Conservation (phyloP, 2,888 invertebrate species). For the Vanessa cardui region DNA sequence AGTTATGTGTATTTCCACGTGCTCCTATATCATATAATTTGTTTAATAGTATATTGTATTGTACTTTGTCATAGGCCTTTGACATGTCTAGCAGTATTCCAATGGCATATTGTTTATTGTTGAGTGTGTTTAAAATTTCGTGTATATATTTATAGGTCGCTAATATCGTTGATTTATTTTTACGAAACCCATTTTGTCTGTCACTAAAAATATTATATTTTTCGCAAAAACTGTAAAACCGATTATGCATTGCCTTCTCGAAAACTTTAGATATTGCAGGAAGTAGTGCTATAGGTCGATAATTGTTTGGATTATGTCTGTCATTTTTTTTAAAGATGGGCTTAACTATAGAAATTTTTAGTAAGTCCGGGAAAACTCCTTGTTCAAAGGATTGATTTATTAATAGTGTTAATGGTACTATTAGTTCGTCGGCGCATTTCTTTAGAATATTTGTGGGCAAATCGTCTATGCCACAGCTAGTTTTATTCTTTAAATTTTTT, state of each 20-base stretch:
- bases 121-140: conserved; percentile 1
- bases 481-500: conserved; percentile 1
- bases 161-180: conserved; percentile 4
- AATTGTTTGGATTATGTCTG: conserved; percentile 1
- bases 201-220: conserved; percentile 3
- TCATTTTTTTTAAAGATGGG: too few species aligned
- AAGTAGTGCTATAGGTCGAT: conserved; percentile 1
- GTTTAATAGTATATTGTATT: conserved; percentile 14
- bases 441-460: background rate
- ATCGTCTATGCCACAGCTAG: background rate
- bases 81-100: conserved; percentile 38
- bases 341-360: background rate
- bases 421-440: background rate
- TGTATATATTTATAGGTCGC: conserved; percentile 2
- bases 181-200: conserved; percentile 1
- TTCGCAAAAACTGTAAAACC: conserved; percentile 1
- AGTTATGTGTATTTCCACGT: too few species aligned
- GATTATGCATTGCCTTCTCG: background rate
- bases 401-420: background rate
- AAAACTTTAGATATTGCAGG: background rate
- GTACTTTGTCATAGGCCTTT: conserved; percentile 42
- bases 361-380: background rate
- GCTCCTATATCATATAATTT: conserved; percentile 9
- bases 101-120: background rate
- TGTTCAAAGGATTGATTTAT: background rate